Evolutionary conservation across 2,113 vertebrate genomes (phyloP), one percentile per base, ranked within the genome.

Genomic region (Colossoma macropomum): DNA sequence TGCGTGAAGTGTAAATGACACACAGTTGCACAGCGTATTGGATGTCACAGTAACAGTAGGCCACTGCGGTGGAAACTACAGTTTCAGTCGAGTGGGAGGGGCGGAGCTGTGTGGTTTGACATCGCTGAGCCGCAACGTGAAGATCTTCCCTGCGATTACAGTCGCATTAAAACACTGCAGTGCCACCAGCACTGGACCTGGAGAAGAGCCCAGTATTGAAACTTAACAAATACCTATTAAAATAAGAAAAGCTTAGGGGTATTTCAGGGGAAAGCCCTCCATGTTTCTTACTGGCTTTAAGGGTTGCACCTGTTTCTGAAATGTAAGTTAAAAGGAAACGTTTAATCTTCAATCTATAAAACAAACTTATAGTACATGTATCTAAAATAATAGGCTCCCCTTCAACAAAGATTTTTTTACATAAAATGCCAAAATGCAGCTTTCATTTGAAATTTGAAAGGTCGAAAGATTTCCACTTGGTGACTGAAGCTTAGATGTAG

Each of bases 141-240:
- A 41, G 50, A 81, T 81, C n/a, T 66, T 25, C 30, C 19, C 34
- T 41, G 50, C 52, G 59, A 63, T 66, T 32, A 27, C 16, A 91
- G 86, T 92, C 91, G 91, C 70, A 88, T 91, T 91, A 92, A 87
- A 84, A 62, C n/a, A n/a, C 68, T 75, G 59, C 73, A 75, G 74
- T 25, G 32, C 5, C 16, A 30, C 8, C 45, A 16, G 38, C 32
- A 73, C 32, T 60, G n/a, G 25, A 17, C 23, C 21, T 52, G 27
- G 15, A 30, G 16, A 38, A 75, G 41, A 80, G 91, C 89, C 88
- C 88, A 59, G 30, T 32, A 69, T 23, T 52, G 30, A 4, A 25
- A 21, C 23, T 50, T 52, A n/a, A 6, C 54, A 23, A 59, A 2
- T 16, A 59, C 54, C 1, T 62, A 16, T 25, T 28, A 5, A 66